Base-by-base conservation (phyloP, 2,797 vertebrate species). In the Taeniopygia guttata region DNA sequence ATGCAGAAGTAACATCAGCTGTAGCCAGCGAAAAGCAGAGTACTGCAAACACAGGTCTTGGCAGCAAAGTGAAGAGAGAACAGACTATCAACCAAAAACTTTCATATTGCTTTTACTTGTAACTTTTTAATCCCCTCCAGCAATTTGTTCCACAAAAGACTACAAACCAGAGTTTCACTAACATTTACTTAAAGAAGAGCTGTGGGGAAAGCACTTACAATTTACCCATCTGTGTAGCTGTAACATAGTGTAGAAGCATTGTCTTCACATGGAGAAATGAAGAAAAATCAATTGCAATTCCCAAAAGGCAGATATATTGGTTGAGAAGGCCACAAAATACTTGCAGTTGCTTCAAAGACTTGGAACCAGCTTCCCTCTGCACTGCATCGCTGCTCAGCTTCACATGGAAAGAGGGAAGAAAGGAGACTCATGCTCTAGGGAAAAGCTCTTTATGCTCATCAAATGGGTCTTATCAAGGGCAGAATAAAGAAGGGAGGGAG, bases 281-380 rank as follows among this genome's bases (percentile, higher is more conserved):
- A 87, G 48, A 94, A 96, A 97, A 97, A 96, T 96, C 91, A 76
- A 92, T 89, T 90, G 66, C 79, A 73, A 26, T 69, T 94, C 95
- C 90, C 40, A 9, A 60, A 87, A 87, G 93, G 58, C 72, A 76
- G 87, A 69, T 7, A 32, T 48, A 62, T 77, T 81, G 49, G 74
- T 77, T 55, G 69, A 92, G 95, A 95, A 96, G 87, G 93, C 96
- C 93, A 93, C 67, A 76, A 92, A 97, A 86, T 43, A 77, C 87
- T 82, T 78, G 72, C 38, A n/a, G 79, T 89, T 89, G 83, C 80
- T 95, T 30, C 2, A 4, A 5, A 54, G 81, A 27, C 79, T 91
- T 84, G 66, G 94, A 93, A 84, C 55, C 42, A 80, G 64, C 94
- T 86, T 32, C 66, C 18, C n/a, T 59, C 75, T 16, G 5, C 2